Percentiles rank a stretch among this genome's conserved stretches.
These are phyloP conservation scores for Enteromius unitaeniatus DNA, from an alignment of 2,797 vertebrate species.

Conservation along the genomic window DNA sequence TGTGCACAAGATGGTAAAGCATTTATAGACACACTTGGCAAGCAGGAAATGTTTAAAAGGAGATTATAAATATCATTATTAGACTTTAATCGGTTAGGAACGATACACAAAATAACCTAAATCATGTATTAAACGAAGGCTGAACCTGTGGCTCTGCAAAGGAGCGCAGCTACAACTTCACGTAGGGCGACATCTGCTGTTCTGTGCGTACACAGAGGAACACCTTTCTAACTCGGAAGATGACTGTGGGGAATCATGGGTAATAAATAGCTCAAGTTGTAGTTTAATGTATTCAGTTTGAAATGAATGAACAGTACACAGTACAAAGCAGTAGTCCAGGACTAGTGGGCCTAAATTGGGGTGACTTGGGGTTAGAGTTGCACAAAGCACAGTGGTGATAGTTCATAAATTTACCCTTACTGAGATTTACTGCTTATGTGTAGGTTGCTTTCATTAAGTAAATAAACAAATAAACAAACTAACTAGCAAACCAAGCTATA, in stretches of 20 bases:
- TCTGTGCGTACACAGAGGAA: constrained; percentile 42
- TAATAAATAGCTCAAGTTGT: neutral
- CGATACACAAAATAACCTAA: constrained; percentile 5
- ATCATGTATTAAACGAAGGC: constrained; percentile 61
- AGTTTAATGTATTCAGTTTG: neutral
- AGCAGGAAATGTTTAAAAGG: neutral
- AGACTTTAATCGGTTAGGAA: constrained; percentile 4
- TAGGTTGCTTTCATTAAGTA: neutral
- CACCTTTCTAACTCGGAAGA: neutral
- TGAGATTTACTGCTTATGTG: neutral
- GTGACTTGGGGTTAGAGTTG: neutral
- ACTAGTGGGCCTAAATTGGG: neutral
- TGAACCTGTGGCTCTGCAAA: constrained; percentile 60
- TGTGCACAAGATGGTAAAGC: neutral
- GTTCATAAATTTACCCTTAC: neutral
- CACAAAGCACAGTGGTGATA: neutral
- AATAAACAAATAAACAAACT: neutral
- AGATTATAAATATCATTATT: neutral
- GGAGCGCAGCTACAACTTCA: constrained; percentile 60
- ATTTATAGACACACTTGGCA: neutral
- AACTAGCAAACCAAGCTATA: neutral
- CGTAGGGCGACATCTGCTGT: constrained; percentile 81
- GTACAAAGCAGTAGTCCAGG: neutral
- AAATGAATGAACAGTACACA: neutral
- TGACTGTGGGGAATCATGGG: neutral